Conservation (phyloP, 2,797 vertebrate genomes). For the Artibeus jamaicensis region DNA sequence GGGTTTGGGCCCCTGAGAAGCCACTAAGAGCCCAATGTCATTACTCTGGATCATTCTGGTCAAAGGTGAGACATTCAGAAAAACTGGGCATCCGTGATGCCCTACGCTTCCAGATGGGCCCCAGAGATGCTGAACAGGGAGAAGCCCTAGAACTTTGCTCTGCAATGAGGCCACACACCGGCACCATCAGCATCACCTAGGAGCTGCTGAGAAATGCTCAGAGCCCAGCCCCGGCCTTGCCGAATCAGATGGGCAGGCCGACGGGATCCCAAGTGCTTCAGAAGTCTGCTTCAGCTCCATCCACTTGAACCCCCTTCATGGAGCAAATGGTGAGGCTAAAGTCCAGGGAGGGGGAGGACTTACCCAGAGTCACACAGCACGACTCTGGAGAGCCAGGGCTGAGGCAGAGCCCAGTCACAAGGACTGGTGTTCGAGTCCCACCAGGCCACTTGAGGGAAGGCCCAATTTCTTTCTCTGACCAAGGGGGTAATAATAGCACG, state of each 20-base stretch:
- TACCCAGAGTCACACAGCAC: background rate
- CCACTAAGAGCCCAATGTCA: background rate
- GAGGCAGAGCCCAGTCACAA: background rate
- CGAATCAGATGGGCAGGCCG: accelerated
- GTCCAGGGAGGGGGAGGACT: background rate
- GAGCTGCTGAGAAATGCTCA: background rate
- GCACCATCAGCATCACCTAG: background rate
- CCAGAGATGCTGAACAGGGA: background rate
- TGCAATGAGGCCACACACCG: background rate
- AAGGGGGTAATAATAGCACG: background rate
- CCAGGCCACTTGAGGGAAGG: background rate
- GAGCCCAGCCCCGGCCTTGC: background rate
- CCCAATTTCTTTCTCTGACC: background rate
- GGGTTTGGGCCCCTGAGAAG: background rate
- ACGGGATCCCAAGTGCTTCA: background rate
- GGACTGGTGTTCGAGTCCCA: background rate
- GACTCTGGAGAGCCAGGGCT: background rate
- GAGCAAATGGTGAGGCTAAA: background rate
- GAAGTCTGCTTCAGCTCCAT: background rate
- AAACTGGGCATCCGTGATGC: accelerated
- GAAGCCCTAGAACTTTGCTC: background rate
- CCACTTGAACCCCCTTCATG: background rate
- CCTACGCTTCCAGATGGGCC: background rate
- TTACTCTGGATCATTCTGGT: background rate
- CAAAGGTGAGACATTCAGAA: background rate